Percentiles rank a stretch among this genome's conserved stretches.
phyloP scores from a whole-genome alignment of 2,888 invertebrate species.

The Taphrorychus bicolor region DNA sequence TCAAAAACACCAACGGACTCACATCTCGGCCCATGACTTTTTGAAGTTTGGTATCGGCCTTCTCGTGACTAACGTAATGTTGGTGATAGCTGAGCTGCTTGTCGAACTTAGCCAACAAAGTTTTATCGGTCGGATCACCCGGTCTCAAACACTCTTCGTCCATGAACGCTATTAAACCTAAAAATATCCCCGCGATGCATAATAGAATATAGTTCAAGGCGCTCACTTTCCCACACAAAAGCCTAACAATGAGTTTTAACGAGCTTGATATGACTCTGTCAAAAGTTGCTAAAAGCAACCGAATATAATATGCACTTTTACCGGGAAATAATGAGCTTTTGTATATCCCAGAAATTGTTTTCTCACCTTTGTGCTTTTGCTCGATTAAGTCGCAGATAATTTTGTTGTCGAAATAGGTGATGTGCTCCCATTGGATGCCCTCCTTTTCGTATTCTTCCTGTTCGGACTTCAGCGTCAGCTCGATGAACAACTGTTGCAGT shows the following conservation, averaged over 20 bases:
- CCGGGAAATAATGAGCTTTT: not conserved
- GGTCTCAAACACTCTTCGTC: constrained; percentile 94
- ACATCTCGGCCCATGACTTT: constrained; percentile 86
- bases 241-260: not conserved
- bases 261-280: not conserved
- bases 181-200: constrained; percentile 35
- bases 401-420: constrained; percentile 92
- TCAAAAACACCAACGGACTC: constrained; percentile 49
- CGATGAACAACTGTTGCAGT: constrained; percentile 91
- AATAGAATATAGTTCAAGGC: not conserved
- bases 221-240: not conserved
- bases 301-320: not conserved
- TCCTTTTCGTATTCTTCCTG: constrained; percentile 92
- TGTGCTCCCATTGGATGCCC: constrained; percentile 90
- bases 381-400: constrained; percentile 93
- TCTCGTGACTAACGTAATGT: constrained; percentile 85
- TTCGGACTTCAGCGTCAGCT: constrained; percentile 88
- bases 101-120: constrained; percentile 82
- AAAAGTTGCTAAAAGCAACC: not conserved
- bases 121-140: constrained; percentile 83
- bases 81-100: constrained; percentile 75
- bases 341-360: not conserved
- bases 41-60: constrained; percentile 78
- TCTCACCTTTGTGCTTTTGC: constrained; percentile 80
- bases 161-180: constrained; percentile 82